A percentile compares a stretch with the other conserved stretches of the same genome.
These are phyloP conservation scores for Sylvilagus bachmani DNA, from an alignment of 2,113 vertebrate species.

Conservation along the genomic window DNA sequence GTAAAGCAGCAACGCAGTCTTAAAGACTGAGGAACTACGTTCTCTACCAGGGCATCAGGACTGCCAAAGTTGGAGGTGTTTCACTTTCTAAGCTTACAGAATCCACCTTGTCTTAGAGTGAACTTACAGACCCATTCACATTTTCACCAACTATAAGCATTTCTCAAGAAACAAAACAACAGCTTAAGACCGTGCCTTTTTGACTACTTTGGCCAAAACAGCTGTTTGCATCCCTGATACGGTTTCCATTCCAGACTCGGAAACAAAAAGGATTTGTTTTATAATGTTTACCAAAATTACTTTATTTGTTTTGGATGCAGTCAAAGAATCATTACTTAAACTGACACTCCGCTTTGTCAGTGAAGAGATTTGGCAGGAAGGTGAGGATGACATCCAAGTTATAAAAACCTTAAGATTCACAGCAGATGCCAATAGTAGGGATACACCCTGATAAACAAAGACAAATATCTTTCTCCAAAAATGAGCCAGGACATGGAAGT, in stretches of 20 bases:
- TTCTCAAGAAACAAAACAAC: conserved; percentile 78
- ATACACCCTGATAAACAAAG: conserved; percentile 57
- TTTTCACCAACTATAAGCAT: conserved; percentile 77
- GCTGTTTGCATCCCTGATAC: conserved; percentile 66
- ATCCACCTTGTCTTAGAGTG: conserved; percentile 80
- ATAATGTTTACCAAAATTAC: conserved; percentile 24
- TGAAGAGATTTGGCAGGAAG: conserved; percentile 73
- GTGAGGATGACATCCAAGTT: conserved; percentile 56
- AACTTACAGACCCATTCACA: conserved; percentile 80
- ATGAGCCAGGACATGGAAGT: conserved; percentile 7
- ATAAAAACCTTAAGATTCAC: conserved; percentile 72
- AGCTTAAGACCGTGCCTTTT: conserved; percentile 52
- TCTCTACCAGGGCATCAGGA: conserved; percentile 58
- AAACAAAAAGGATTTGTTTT: conserved; percentile 25
- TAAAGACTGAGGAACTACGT: conserved; percentile 72
- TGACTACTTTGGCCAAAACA: conserved; percentile 64
- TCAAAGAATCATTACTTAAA: conserved; percentile 73
- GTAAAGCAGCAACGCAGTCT: conserved; percentile 72
- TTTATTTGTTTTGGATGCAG: conserved; percentile 69
- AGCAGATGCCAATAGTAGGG: conserved; percentile 59
- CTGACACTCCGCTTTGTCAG: conserved; percentile 66
- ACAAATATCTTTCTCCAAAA: conserved; percentile 25
- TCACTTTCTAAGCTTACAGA: conserved; percentile 68
- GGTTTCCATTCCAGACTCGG: conserved; percentile 9
- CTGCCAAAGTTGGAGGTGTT: conserved; percentile 74